phyloP scores from a whole-genome alignment of 1,140 invertebrate genomes.

The Antheraea pernyi region DNA sequence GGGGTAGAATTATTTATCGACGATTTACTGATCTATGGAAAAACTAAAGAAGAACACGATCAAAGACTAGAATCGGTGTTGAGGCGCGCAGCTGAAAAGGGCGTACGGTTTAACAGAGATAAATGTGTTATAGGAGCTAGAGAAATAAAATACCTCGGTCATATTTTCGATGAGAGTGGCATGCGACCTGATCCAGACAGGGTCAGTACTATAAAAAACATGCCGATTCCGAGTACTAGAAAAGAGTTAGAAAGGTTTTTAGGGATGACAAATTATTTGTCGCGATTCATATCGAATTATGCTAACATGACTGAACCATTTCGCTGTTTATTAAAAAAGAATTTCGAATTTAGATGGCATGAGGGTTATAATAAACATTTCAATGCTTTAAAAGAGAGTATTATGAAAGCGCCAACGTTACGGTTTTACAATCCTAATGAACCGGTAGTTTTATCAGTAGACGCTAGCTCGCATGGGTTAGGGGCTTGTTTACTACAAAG shows the following conservation, averaged over 20 bases:
- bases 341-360: slow-evolving; percentile 51
- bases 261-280: too few relatives aligned
- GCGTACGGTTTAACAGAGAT: slow-evolving; percentile 53
- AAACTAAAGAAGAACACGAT: too few relatives aligned
- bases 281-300: too few relatives aligned
- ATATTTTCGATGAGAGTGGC: not conserved
- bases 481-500: not conserved
- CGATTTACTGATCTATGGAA: too few relatives aligned
- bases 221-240: too few relatives aligned
- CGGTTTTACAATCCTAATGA: not conserved
- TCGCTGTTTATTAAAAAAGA: slow-evolving; percentile 40
- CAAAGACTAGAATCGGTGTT: too few relatives aligned
- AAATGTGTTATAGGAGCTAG: slow-evolving; percentile 31
- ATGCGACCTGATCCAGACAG: too few relatives aligned
- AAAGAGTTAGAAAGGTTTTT: too few relatives aligned
- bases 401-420: slow-evolving; percentile 37
- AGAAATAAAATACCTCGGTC: slow-evolving; percentile 39
- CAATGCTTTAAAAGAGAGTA: slow-evolving; percentile 31
- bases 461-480: not conserved
- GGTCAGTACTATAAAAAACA: too few relatives aligned
- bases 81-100: slow-evolving; percentile 32
- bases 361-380: slow-evolving; percentile 32
- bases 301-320: too few relatives aligned
- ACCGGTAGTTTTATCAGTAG: not conserved
- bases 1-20: slow-evolving; percentile 43